These are phyloP conservation scores for Uromys caudimaculatus DNA, from an alignment of 2,797 vertebrate species.

Conservation along the genomic window DNA sequence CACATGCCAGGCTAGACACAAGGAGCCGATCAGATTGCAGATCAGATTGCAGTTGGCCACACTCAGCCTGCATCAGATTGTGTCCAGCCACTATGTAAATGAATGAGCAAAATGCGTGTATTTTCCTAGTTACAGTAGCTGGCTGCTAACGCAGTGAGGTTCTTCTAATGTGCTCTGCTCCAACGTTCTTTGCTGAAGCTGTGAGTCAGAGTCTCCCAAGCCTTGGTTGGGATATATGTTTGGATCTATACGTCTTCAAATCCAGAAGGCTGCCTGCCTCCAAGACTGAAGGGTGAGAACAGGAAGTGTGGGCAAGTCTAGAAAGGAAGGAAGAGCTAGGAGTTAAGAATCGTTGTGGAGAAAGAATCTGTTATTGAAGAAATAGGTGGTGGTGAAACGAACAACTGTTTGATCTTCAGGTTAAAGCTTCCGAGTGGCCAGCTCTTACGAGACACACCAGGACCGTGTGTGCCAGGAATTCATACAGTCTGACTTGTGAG, in stretches of 20 bases:
- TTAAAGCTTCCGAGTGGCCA: neutral
- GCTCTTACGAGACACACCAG: neutral
- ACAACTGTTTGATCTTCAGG: neutral
- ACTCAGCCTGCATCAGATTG: neutral
- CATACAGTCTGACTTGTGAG: neutral
- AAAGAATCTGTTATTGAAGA: constrained; percentile 45
- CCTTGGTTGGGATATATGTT: neutral
- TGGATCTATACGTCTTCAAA: neutral
- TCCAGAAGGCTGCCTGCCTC: neutral
- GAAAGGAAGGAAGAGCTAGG: neutral
- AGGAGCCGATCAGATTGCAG: neutral
- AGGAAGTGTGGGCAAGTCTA: neutral
- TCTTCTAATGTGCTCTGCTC: neutral
- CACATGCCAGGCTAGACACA: neutral
- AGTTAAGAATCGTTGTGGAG: neutral
- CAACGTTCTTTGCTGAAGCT: neutral
- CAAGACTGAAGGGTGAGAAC: neutral
- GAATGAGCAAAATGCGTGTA: neutral
- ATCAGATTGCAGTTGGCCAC: neutral
- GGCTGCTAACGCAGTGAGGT: neutral
- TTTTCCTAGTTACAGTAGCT: neutral
- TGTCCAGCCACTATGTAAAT: neutral
- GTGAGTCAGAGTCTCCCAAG: constrained; percentile 11
- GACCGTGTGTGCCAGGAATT: neutral
- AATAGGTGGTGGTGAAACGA: constrained; percentile 7